Base-by-base conservation (phyloP, 1,140 invertebrate species). In the Chrysomallon squamiferum region DNA sequence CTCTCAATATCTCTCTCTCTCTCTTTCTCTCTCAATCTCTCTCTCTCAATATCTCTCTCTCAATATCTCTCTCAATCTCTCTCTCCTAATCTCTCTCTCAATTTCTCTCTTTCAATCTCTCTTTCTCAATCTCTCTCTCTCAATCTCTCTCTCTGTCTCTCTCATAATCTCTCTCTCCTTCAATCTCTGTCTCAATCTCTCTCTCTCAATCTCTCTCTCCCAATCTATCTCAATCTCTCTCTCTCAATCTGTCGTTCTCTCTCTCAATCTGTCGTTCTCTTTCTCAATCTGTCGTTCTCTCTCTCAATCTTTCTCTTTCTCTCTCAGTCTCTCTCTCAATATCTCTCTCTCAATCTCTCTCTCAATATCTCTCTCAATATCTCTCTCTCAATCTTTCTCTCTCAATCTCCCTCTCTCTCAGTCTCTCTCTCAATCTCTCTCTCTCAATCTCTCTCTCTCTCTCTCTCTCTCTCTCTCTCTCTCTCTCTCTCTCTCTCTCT, bases 401-500 rank as follows among this genome's bases (percentile, higher is more conserved):
- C 25, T 47, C 38, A 47, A 5, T 47, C n/a, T 45, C 22, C 18
- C 3, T 61, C 13, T 47, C 13, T 45, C 13, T 47, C 6, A 0
- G 13, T 62, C 43, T 49, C 43, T 38, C 58, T 38, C 58, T 60
- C 58, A 38, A 20, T 35, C 3, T 38, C 20, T 15, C n/a, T 38
- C 30, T 60, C 30, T 60, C 58, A 15, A 1, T 60, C 6, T 60
- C 15, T 15, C 38, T 38, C n/a, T 35, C 30, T 43, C 6, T 60
- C 3, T 60, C 32, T 60, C 41, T 61, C 38, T 60, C 58, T 60
- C 58, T 60, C 58, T n/a, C 32, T 60, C 38, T 60, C 9, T 43
- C 58, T 43, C 58, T 60, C 58, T 43, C 58, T 60, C 58, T 60
- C 32, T 60, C 58, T 60, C 58, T 60, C 32, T 60, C 58, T 60